Conservation (phyloP, 2,113 vertebrate species). For the Crotophaga sulcirostris region DNA sequence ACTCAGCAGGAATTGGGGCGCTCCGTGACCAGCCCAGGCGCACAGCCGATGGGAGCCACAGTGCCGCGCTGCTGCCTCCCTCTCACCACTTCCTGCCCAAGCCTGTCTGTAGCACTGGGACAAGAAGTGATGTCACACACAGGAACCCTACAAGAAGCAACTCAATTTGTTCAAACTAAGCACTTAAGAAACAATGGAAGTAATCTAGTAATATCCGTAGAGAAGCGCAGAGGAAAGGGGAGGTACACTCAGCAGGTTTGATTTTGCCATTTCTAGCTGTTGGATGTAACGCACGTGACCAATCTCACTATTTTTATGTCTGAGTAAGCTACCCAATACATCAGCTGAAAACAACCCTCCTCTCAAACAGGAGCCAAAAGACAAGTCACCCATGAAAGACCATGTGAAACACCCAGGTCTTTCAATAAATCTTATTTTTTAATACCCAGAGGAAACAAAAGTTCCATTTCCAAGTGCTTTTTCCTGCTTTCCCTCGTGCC, state of each 20-base stretch:
- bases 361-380: background rate
- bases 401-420: background rate
- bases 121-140: conserved; percentile 58
- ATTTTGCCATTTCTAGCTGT: background rate
- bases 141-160: conserved; percentile 26
- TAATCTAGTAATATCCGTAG: background rate
- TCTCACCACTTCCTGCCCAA: conserved; percentile 52
- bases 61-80: background rate
- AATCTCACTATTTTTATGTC: background rate
- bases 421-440: background rate
- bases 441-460: background rate
- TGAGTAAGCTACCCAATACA: background rate
- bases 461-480: background rate
- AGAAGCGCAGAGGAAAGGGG: background rate
- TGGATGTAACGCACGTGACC: background rate
- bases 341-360: background rate
- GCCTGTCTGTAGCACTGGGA: background rate
- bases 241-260: background rate
- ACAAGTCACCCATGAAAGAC: background rate
- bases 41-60: background rate
- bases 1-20: conserved; percentile 43
- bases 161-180: background rate
- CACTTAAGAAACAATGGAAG: conserved; percentile 32
- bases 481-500: background rate
- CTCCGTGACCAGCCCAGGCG: background rate